Evolutionary conservation across 2,888 invertebrate species (phyloP).

Genomic region (Nephrotoma flavescens): DNA sequence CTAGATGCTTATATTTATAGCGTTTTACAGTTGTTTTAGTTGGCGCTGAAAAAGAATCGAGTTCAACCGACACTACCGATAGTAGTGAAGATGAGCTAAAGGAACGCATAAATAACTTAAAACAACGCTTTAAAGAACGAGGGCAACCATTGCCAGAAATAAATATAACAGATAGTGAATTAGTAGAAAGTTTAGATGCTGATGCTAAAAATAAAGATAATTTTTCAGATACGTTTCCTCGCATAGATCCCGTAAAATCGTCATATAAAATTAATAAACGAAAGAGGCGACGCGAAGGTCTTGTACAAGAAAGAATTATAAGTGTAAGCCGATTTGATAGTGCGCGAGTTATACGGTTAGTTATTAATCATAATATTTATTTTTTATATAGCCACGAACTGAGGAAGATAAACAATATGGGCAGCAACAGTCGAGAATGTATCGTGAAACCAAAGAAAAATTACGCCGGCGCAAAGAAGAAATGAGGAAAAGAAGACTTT

Average conservation of each 20-base stretch:
- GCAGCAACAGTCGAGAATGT: slow-evolving; percentile 54
- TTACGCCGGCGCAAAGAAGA: slow-evolving; percentile 39
- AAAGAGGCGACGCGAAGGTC: slow-evolving; percentile 33
- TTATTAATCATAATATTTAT: background rate
- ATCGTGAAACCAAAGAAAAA: slow-evolving; percentile 67
- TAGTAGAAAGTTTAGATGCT: background rate
- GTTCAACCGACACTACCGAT: slow-evolving; percentile 11
- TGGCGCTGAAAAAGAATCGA: slow-evolving; percentile 3
- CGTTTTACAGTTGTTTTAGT: background rate
- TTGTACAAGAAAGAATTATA: slow-evolving; percentile 48
- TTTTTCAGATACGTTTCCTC: background rate
- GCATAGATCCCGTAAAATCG: background rate
- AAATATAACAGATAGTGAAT: background rate
- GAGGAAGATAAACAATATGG: slow-evolving; percentile 62
- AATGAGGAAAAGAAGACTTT: slow-evolving; percentile 12
- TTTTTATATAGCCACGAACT: slow-evolving; percentile 48
- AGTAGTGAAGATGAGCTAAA: slow-evolving; percentile 9
- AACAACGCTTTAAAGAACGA: background rate
- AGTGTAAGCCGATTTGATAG: slow-evolving; percentile 28
- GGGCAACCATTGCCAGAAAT: background rate
- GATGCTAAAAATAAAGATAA: background rate
- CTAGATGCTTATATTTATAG: background rate
- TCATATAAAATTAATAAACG: background rate
- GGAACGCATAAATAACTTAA: background rate
- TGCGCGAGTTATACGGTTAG: too few relatives aligned